Conservation (phyloP, 2,797 vertebrate species). For the Pachyuromys duprasi region DNA sequence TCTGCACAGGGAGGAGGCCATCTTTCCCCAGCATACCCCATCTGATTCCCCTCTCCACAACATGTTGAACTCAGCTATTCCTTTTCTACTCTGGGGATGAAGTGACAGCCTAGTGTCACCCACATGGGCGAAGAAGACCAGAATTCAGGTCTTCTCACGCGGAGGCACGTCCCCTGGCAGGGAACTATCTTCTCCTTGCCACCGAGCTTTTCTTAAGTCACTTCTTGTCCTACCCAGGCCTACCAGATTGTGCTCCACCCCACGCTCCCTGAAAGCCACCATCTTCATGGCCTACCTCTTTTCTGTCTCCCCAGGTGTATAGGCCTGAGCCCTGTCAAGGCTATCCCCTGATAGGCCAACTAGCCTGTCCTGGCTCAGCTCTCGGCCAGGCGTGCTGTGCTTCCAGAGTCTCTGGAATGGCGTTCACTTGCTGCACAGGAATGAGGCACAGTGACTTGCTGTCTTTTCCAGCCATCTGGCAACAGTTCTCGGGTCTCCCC, state of each 20-base stretch:
- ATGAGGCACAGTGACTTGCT: background rate
- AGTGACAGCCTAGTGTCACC: background rate
- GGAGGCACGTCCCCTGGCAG: background rate
- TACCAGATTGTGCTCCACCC: background rate
- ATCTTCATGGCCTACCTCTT: background rate
- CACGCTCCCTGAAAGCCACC: no score
- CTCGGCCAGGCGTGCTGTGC: background rate
- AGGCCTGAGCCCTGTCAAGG: background rate
- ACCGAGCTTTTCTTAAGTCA: background rate
- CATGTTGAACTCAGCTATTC: accelerated
- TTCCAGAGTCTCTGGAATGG: accelerated
- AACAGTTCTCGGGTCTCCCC: background rate
- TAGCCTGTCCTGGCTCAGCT: background rate
- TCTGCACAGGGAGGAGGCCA: background rate
- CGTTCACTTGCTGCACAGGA: background rate
- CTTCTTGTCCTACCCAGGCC: background rate
- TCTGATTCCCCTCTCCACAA: background rate
- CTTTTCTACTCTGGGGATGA: background rate
- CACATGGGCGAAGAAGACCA: background rate
- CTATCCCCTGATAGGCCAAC: no score
- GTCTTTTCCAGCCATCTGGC: background rate
- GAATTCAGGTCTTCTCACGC: background rate
- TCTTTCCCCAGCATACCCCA: no score
- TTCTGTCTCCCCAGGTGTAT: background rate
- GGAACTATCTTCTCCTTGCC: background rate